Evolutionary conservation across 2,113 vertebrate genomes (phyloP).

Genomic region (Myrmophylax atrothorax): DNA sequence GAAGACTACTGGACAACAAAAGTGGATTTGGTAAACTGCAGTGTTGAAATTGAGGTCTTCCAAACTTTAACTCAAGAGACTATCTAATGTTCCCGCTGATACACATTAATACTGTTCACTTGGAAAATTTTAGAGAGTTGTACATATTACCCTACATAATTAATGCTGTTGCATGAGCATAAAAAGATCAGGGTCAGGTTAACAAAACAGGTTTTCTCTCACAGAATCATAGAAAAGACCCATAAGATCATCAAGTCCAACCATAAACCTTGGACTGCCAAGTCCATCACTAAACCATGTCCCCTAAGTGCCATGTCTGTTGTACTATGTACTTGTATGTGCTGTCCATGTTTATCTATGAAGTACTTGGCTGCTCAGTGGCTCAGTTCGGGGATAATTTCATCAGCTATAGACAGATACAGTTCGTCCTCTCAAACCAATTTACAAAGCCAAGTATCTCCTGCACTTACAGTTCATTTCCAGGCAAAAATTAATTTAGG

Average conservation of each 20-base stretch:
- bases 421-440: neutral
- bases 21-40: neutral
- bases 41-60: neutral
- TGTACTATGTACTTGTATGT: neutral
- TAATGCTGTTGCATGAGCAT: neutral
- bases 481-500: neutral
- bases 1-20: neutral
- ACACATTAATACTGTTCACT: neutral
- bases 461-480: neutral
- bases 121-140: neutral
- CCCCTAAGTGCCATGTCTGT: neutral
- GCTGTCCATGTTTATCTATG: no score
- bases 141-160: neutral
- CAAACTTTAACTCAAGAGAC: neutral
- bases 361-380: neutral
- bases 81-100: neutral
- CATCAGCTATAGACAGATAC: neutral
- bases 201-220: neutral
- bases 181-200: neutral
- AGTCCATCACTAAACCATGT: neutral
- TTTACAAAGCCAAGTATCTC: neutral
- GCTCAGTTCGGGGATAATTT: neutral
- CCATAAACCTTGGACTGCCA: neutral
- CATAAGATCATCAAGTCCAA: neutral
- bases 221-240: neutral